phyloP scores from a whole-genome alignment of 2,888 invertebrate genomes.

The Polydrusus pterygomalis region DNA sequence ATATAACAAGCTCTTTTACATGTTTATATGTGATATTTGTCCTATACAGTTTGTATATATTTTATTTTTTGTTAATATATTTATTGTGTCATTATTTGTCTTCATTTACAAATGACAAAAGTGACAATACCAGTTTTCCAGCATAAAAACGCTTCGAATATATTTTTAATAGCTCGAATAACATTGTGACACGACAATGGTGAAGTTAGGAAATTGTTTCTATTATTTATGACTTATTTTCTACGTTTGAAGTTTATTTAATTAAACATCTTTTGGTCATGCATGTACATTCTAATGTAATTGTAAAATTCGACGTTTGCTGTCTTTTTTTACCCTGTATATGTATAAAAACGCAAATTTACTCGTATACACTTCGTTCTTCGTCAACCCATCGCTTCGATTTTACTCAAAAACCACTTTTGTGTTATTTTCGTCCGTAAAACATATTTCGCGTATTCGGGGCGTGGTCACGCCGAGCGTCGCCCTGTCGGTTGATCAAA shows the following conservation, averaged over 20 bases:
- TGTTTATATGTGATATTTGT: constrained; percentile 33
- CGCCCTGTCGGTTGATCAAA: background rate
- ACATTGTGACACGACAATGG: too few relatives aligned
- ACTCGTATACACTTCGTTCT: background rate
- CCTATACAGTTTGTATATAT: constrained; percentile 24
- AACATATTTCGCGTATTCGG: constrained; percentile 31
- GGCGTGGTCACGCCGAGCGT: constrained; percentile 11
- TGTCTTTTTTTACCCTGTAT: background rate
- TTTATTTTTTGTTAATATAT: constrained; percentile 29
- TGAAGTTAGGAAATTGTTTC: too few relatives aligned
- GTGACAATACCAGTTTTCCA: background rate
- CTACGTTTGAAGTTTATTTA: background rate
- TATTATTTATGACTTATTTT: constrained; percentile 6
- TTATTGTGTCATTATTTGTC: constrained; percentile 5
- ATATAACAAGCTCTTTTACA: constrained; percentile 17
- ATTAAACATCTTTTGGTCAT: background rate
- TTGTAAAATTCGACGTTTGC: background rate
- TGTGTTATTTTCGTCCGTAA: constrained; percentile 24
- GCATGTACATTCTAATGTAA: background rate
- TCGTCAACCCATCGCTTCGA: background rate
- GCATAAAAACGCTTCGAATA: background rate
- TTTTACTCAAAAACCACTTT: constrained; percentile 46
- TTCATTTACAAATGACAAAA: background rate
- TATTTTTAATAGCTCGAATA: background rate
- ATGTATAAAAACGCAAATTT: constrained; percentile 6